Conservation (phyloP, 1,140 invertebrate genomes). For the Limonius californicus region DNA sequence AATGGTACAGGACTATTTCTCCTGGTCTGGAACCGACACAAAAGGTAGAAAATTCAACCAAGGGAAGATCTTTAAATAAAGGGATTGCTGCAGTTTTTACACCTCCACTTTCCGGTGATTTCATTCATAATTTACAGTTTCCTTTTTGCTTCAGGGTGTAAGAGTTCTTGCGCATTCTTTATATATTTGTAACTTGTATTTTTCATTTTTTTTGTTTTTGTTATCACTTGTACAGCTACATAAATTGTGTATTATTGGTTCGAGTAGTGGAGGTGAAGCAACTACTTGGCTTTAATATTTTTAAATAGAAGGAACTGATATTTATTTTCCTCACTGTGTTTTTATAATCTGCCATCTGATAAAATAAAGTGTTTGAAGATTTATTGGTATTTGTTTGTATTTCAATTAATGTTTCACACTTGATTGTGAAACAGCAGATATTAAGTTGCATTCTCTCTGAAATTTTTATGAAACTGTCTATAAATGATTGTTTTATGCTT, state of each 20-base stretch:
- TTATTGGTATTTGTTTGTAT: not conserved
- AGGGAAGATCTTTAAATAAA: slow-evolving; percentile 99
- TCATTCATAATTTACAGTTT: slow-evolving; percentile 2
- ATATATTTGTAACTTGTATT: not conserved
- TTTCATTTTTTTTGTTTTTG: not conserved
- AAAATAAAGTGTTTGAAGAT: not conserved
- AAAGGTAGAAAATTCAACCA: slow-evolving; percentile 92
- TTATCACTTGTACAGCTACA: not conserved
- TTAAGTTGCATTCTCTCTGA: too few relatives aligned
- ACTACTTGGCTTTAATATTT: not conserved
- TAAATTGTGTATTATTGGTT: not conserved
- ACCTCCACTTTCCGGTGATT: not conserved
- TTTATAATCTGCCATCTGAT: not conserved
- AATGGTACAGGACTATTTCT: slow-evolving; percentile 88
- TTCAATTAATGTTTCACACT: not conserved
- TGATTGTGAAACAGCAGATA: too few relatives aligned
- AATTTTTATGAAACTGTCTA: too few relatives aligned
- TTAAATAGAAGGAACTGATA: slow-evolving; percentile 5
- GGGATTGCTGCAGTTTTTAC: not conserved
- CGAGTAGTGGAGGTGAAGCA: not conserved
- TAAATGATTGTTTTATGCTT: too few relatives aligned
- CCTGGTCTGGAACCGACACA: slow-evolving; percentile 86
- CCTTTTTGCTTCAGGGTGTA: not conserved
- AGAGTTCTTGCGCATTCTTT: not conserved
- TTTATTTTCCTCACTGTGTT: not conserved